Evolutionary conservation across 2,797 vertebrate genomes (phyloP).

Genomic region (Trichosurus vulpecula): DNA sequence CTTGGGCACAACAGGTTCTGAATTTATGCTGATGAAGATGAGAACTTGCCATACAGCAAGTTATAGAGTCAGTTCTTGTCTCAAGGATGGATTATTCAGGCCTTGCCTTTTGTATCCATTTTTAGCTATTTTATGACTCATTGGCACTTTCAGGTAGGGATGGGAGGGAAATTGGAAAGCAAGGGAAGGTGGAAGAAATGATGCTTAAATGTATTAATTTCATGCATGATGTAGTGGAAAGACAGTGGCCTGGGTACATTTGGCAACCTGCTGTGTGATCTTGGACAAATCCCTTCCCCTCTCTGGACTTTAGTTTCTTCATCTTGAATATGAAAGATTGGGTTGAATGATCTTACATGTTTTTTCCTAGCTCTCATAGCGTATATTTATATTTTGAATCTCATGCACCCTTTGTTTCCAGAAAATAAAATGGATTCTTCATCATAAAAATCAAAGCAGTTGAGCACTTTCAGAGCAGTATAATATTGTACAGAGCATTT

Average conservation of each 20-base stretch:
- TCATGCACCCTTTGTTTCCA: neutral
- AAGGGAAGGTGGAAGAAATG: neutral
- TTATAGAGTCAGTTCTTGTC: neutral
- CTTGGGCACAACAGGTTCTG: neutral
- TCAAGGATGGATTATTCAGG: conserved; percentile 9
- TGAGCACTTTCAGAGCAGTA: neutral
- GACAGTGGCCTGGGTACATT: neutral
- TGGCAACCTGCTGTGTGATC: neutral
- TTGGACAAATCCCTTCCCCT: neutral
- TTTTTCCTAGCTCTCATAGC: neutral
- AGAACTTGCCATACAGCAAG: neutral
- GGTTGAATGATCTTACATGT: neutral
- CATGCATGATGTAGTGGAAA: neutral
- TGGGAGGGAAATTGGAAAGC: neutral
- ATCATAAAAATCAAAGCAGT: neutral
- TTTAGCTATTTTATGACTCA: neutral
- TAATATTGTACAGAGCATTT: neutral
- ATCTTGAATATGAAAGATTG: neutral
- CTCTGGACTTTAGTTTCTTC: neutral
- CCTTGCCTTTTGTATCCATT: conserved; percentile 1
- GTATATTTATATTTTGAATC: neutral
- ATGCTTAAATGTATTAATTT: neutral
- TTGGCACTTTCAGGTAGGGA: neutral
- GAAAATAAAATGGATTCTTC: neutral
- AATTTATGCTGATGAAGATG: neutral